These are phyloP conservation scores for Bradypus variegatus DNA, from an alignment of 2,797 vertebrate genomes.

Conservation along the genomic window DNA sequence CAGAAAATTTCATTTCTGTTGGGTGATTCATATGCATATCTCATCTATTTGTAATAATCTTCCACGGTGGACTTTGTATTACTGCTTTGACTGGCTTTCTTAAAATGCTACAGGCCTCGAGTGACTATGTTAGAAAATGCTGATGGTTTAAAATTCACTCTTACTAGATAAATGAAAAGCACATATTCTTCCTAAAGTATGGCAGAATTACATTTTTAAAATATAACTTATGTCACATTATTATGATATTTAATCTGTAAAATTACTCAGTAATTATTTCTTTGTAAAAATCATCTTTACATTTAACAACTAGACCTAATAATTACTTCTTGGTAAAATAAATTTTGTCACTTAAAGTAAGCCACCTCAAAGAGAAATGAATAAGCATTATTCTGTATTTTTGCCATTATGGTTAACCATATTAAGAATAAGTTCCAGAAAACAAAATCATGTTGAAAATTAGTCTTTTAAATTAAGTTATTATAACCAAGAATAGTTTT, in stretches of 20 bases:
- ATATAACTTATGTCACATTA: conserved; percentile 43
- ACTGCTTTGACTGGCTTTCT: neutral
- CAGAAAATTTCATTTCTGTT: neutral
- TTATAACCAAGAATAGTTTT: conserved; percentile 31
- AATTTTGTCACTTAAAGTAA: conserved; percentile 43
- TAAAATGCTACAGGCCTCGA: neutral
- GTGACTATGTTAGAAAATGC: neutral
- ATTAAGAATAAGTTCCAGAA: conserved; percentile 40
- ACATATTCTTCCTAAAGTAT: neutral
- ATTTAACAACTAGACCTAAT: conserved; percentile 45
- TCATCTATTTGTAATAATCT: neutral
- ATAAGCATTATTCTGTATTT: conserved; percentile 19
- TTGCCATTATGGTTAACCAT: conserved; percentile 11
- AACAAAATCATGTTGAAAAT: conserved; percentile 42
- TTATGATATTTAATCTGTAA: conserved; percentile 49
- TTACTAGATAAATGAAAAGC: conserved; percentile 18
- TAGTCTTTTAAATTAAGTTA: conserved; percentile 22
- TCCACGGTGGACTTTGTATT: neutral
- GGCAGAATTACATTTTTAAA: neutral
- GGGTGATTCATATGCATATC: neutral
- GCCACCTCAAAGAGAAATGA: conserved; percentile 42
- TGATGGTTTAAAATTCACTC: conserved; percentile 1
- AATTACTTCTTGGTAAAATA: conserved; percentile 48
- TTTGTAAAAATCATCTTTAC: conserved; percentile 51
- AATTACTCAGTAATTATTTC: conserved; percentile 45